These are phyloP conservation scores for Macrobrachium rosenbergii DNA, from an alignment of 1,140 invertebrate genomes.

Conservation along the genomic window DNA sequence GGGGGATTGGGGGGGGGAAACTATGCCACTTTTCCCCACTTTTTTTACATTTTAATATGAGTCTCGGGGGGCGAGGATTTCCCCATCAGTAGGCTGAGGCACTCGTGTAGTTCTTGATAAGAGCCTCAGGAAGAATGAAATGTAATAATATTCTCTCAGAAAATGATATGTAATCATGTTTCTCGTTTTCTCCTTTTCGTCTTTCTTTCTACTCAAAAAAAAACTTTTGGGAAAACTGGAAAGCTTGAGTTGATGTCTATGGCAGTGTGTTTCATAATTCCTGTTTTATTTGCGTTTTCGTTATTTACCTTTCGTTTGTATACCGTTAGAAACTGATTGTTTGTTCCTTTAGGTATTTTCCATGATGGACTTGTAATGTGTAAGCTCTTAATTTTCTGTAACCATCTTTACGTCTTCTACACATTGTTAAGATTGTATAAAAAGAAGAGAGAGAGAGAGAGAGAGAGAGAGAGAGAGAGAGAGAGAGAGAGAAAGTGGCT, in stretches of 20 bases:
- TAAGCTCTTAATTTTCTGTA: neutral
- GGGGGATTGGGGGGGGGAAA: neutral
- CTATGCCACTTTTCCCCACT: conserved; percentile 11
- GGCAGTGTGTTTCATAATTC: neutral
- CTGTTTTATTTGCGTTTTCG: no score
- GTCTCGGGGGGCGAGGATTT: conserved; percentile 24
- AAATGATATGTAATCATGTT: conserved; percentile 41
- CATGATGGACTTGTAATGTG: neutral
- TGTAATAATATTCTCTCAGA: conserved; percentile 35
- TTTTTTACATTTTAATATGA: conserved; percentile 32
- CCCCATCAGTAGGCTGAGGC: conserved; percentile 36
- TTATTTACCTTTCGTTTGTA: no score
- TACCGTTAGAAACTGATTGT: no score
- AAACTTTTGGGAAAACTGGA: neutral
- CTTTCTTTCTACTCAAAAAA: neutral
- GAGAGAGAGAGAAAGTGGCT: neutral
- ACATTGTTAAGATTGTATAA: neutral
- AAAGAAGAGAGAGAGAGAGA: conserved; percentile 16
- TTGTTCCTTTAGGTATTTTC: no score
- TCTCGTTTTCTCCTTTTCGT: neutral
- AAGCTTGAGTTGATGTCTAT: neutral
- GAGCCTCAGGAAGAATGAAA: neutral
- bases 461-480: conserved; percentile 17
- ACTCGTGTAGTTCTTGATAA: conserved; percentile 43
- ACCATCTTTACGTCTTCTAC: neutral